Conservation (phyloP, 1,140 invertebrate species). For the Trigoniulus corallinus region DNA sequence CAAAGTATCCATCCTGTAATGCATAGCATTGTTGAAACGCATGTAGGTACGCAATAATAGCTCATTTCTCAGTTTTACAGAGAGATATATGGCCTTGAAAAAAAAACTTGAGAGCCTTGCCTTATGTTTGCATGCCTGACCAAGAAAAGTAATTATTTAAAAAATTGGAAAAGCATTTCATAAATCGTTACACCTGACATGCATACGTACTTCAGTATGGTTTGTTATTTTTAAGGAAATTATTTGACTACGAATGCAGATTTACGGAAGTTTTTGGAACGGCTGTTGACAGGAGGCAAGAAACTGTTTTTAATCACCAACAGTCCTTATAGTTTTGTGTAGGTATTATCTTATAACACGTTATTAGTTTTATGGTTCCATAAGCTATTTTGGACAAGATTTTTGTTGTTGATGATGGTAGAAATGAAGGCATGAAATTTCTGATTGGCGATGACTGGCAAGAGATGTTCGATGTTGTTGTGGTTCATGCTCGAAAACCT, state of each 20-base stretch:
- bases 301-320: slow-evolving; percentile 94
- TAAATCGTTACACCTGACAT: not conserved
- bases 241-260: slow-evolving; percentile 65
- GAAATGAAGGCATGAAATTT: slow-evolving; percentile 79
- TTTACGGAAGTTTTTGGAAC: slow-evolving; percentile 55
- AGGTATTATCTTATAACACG: slow-evolving; percentile 30
- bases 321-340: slow-evolving; percentile 93
- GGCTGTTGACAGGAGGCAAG: slow-evolving; percentile 53
- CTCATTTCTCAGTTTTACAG: too few relatives aligned
- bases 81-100: too few relatives aligned
- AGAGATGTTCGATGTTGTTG: slow-evolving; percentile 82
- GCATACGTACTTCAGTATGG: not conserved
- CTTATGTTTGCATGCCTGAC: too few relatives aligned
- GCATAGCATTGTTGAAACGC: slow-evolving; percentile 65
- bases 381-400: not conserved
- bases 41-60: slow-evolving; percentile 20
- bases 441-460: slow-evolving; percentile 78
- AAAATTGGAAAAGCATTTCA: too few relatives aligned
- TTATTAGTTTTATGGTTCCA: slow-evolving; percentile 2
- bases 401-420: slow-evolving; percentile 24
- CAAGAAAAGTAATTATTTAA: not conserved
- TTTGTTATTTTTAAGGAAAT: too few relatives aligned
- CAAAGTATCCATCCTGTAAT: slow-evolving; percentile 77
- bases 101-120: too few relatives aligned
- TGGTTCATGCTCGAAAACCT: slow-evolving; percentile 88